Percentiles rank a stretch among this genome's conserved stretches.
Evolutionary conservation across 1,140 invertebrate genomes (phyloP).

Genomic region (Listronotus bonariensis): DNA sequence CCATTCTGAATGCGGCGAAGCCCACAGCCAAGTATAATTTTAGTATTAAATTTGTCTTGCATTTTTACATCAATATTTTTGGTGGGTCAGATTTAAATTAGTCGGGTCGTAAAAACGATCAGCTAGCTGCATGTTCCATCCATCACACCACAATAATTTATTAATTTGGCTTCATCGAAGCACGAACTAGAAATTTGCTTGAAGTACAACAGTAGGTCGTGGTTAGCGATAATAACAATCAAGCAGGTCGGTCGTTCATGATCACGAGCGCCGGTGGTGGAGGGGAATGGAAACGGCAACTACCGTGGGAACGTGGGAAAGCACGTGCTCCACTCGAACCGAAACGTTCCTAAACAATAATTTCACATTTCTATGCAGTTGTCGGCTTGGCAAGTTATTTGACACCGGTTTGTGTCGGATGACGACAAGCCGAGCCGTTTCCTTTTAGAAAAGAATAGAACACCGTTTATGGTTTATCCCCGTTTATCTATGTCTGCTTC

Average conservation of each 20-base stretch:
- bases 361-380: constrained; percentile 15
- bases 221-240: constrained; percentile 9
- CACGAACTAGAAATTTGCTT: constrained; percentile 2
- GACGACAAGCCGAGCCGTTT: neutral
- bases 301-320: constrained; percentile 19
- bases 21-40: too few species aligned
- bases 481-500: too few species aligned
- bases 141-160: too few species aligned
- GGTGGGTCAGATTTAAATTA: too few species aligned
- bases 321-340: constrained; percentile 5
- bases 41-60: too few species aligned
- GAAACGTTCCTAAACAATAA: constrained; percentile 2
- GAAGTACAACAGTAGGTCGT: constrained; percentile 13
- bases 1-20: too few species aligned
- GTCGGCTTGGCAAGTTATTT: neutral
- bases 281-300: neutral
- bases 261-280: neutral
- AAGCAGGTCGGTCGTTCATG: constrained; percentile 10
- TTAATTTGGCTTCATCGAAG: neutral
- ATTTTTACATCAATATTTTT: too few species aligned
- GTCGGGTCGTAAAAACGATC: too few species aligned
- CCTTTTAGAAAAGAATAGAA: constrained; percentile 1
- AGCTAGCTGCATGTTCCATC: too few species aligned
- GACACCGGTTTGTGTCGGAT: neutral
- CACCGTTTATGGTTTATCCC: too few species aligned